Conservation (phyloP, 1,140 invertebrate genomes). For the Dreissena rostriformis region DNA sequence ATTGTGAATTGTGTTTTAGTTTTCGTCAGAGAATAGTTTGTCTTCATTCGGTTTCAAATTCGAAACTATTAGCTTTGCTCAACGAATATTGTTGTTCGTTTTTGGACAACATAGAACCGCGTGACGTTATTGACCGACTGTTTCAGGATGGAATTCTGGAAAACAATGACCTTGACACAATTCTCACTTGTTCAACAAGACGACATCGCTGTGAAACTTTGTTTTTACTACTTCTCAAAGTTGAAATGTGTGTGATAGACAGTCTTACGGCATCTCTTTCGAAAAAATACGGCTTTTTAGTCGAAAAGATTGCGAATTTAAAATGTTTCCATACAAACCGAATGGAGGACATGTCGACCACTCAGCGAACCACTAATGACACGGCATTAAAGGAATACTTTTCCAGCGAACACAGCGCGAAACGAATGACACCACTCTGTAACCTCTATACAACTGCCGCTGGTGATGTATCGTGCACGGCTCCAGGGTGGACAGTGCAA, state of each 20-base stretch:
- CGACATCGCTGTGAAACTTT: slow-evolving; percentile 46
- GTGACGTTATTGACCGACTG: slow-evolving; percentile 55
- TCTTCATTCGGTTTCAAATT: not conserved
- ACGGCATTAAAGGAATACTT: too few species aligned
- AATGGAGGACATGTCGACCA: too few species aligned
- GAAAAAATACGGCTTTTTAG: slow-evolving; percentile 46
- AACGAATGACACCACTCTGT: too few species aligned
- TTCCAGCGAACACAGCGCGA: too few species aligned
- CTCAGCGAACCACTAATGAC: too few species aligned
- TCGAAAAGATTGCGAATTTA: slow-evolving; percentile 11
- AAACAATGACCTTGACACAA: slow-evolving; percentile 42
- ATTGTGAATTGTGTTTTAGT: slow-evolving; percentile 9
- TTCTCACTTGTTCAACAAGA: slow-evolving; percentile 35
- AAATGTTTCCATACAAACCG: too few species aligned
- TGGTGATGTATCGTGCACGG: too few species aligned
- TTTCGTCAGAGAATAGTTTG: slow-evolving; percentile 11
- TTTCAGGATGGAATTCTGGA: slow-evolving; percentile 53
- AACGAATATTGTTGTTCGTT: slow-evolving; percentile 40
- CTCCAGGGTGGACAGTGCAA: too few species aligned
- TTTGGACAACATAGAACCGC: slow-evolving; percentile 56
- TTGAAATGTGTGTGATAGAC: not conserved
- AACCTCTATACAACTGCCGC: too few species aligned
- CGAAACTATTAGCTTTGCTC: not conserved
- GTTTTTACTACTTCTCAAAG: slow-evolving; percentile 25
- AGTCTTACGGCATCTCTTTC: slow-evolving; percentile 25